Evolutionary conservation across 2,113 vertebrate genomes (phyloP), one percentile per base, ranked within the genome.

Genomic region (Cephalopholis sonnerati): DNA sequence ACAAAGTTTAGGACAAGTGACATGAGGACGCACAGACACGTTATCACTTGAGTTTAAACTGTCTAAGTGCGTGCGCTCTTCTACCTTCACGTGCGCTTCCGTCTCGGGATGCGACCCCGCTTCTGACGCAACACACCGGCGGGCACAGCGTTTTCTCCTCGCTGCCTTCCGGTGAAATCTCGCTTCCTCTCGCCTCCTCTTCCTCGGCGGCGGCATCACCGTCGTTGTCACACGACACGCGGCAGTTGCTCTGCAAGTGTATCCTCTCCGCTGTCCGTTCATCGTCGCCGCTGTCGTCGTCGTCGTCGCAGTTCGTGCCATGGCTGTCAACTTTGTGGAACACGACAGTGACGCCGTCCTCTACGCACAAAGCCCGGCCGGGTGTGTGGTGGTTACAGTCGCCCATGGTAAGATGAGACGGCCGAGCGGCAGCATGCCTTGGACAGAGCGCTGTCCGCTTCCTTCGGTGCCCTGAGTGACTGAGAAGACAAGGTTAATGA

Each of bases 351-450:
- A 92, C 67, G 74, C 91, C 86, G 77, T 92, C 93, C 74, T 82
- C 82, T n/a, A 36, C 73, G 69, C 90, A 81, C 64, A 90, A 22
- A 85, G 73, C 75, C 66, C 85, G 81, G 65, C 89, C 84, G 46
- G 73, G 79, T 48, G 75, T 48, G 12, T 78, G 39, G 69, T 69
- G 79, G 76, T 88, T 87, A 13, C 85, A 57, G 76, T 91, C 91
- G 65, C 83, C 92, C 95, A 96, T 95, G 87, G 72, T 93, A 69
- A 76, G 89, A 91, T 92, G 91, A 77, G 87, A 25, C 91, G 89
- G 72, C 90, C 41, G 83, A 50, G 81, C 74, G 85, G 83, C 89
- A 89, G 94, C 95, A 95, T 95, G 86, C 93, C 94, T 93, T 68
- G 83, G 78, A 74, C 79, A 67, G 64, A 81, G 59, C 29, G 51